Evolutionary conservation across 2,113 vertebrate species (phyloP).

Genomic region (Oplegnathus fasciatus): DNA sequence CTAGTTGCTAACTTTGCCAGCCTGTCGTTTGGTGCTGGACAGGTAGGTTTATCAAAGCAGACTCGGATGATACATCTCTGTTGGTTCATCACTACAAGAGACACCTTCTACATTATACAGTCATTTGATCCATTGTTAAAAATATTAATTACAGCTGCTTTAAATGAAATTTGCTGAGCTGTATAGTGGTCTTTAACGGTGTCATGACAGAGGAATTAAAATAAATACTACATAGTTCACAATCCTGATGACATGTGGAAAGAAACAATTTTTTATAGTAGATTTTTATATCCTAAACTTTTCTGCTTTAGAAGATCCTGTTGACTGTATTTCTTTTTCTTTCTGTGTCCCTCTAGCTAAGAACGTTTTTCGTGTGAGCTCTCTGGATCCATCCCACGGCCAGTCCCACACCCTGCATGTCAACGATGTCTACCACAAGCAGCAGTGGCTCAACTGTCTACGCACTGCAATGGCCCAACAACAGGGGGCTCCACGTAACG

Average conservation of each 20-base stretch:
- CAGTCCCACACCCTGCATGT: conserved; percentile 95
- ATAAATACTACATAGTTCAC: background rate
- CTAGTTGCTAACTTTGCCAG: background rate
- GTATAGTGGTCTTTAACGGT: too few relatives aligned
- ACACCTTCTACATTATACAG: background rate
- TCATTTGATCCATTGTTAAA: background rate
- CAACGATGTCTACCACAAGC: conserved; percentile 97
- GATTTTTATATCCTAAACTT: background rate
- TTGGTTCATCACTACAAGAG: too few relatives aligned
- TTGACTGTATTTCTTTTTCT: background rate
- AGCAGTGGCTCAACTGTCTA: conserved; percentile 96
- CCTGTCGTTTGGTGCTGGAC: too few relatives aligned
- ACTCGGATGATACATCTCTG: too few relatives aligned
- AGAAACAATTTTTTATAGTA: background rate
- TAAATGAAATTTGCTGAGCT: too few relatives aligned
- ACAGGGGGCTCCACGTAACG: conserved; percentile 39
- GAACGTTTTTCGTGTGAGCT: conserved; percentile 95
- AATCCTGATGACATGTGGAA: background rate
- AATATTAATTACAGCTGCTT: background rate
- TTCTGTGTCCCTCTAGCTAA: conserved; percentile 85
- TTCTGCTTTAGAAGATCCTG: too few relatives aligned
- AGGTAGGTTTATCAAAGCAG: too few relatives aligned
- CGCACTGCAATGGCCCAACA: conserved; percentile 84
- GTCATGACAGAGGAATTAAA: too few relatives aligned
- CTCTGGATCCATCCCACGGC: conserved; percentile 86